Evolutionary conservation across 2,888 invertebrate species (phyloP), one percentile per base, ranked within the genome.

Genomic region (Ophion ventricosus): DNA sequence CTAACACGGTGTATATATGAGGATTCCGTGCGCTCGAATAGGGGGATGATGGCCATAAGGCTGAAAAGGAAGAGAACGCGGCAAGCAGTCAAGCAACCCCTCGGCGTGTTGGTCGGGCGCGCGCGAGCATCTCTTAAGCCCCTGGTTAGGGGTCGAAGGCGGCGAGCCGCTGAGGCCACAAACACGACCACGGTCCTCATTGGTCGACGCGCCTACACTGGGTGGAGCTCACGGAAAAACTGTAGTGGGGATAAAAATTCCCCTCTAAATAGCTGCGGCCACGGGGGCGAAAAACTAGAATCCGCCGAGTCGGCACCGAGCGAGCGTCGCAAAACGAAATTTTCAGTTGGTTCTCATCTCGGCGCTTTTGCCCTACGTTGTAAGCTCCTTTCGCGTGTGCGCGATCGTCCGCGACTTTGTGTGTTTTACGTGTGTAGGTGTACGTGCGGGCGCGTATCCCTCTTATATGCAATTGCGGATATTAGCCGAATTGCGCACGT

Each of bases 161-260:
- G 93, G 93, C 93, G 91, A 92, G 93, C 93, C 93, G 89, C 93
- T 90, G 91, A 91, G 92, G 93, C 93, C 93, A 93, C 93, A 93
- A 87, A 93, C 93, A 93, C 93, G 92, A 93, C 93, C 93, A 91
- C 93, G 89, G 90, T 91, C 92, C 92, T 91, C 92, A 92, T 92
- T 92, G 92, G 92, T 91, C 92, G 92, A 90, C 90, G 91, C 91
- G 89, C 88, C 87, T 91, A 92, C 92, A 92, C 93, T 92, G 93
- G 93, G 85, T 85, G 85, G 85, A 82, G 85, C 92, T 92, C 93
- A 90, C 90, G 89, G 90, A 92, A 93, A 93, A 92, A 92, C 80
- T 81, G 91, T 92, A 91, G 91, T 90, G 92, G 93, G 92, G 92
- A 92, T 88, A 92, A 92, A 92, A 92, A 92, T 74, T 92, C 92